These are phyloP conservation scores for Zoanthus gigantus DNA, from an alignment of 92 coral and sea anemone species.

Conservation along the genomic window DNA sequence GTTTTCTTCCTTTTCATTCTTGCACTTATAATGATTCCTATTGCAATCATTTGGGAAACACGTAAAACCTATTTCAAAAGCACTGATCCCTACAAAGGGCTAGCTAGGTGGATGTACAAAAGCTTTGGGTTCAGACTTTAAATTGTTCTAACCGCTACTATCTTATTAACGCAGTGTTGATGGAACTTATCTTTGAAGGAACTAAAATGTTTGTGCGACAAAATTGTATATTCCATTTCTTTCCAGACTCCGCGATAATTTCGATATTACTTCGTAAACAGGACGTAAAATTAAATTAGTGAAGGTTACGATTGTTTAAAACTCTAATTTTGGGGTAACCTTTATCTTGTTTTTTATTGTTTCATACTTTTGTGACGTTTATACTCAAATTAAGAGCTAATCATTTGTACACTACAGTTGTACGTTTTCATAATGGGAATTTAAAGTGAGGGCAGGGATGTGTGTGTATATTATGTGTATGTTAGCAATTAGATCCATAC, in stretches of 20 bases:
- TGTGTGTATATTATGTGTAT: not conserved
- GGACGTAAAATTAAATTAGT: too few species aligned
- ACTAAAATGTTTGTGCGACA: constrained; percentile 26
- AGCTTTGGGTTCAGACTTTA: constrained; percentile 73
- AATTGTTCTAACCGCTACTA: not conserved
- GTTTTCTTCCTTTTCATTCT: constrained; percentile 86
- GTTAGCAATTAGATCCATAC: not conserved
- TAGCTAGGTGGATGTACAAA: constrained; percentile 76
- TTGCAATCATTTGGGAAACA: constrained; percentile 92
- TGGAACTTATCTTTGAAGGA: not conserved
- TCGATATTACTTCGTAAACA: not conserved
- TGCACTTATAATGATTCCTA: constrained; percentile 92
- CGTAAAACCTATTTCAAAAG: constrained; percentile 87
- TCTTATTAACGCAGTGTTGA: not conserved
- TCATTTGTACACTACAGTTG: too few species aligned
- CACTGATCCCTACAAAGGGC: constrained; percentile 78
- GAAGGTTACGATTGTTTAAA: too few species aligned
- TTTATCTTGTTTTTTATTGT: too few species aligned
- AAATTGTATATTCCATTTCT: constrained; percentile 29
- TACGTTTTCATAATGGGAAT: not conserved
- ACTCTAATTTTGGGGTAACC: too few species aligned
- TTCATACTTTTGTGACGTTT: too few species aligned
- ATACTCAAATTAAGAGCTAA: too few species aligned
- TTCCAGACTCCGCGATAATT: constrained; percentile 11
- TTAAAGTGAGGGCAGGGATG: not conserved